These are phyloP conservation scores for Propithecus coquereli DNA, from an alignment of 2,113 vertebrate genomes.

Conservation along the genomic window DNA sequence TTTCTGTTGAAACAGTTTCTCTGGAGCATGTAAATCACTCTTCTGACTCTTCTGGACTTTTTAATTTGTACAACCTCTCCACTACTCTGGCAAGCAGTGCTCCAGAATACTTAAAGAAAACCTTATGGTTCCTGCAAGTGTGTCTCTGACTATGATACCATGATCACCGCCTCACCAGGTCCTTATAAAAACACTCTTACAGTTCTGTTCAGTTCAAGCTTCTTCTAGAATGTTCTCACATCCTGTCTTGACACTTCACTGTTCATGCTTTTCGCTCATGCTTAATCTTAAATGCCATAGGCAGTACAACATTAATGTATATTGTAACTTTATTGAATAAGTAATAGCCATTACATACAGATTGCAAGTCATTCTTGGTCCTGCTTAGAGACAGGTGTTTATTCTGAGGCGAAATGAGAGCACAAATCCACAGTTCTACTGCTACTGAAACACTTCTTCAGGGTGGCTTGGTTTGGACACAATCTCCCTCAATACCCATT, in stretches of 20 bases:
- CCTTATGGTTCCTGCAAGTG: neutral
- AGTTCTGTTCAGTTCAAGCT: neutral
- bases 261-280: neutral
- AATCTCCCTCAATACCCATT: slow-evolving; percentile 49
- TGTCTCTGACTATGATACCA: slow-evolving; percentile 6
- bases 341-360: slow-evolving; percentile 62
- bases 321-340: slow-evolving; percentile 72
- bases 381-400: slow-evolving; percentile 51
- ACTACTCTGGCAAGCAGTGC: slow-evolving; percentile 6
- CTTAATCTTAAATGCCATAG: slow-evolving; percentile 36
- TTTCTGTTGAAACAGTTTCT: slow-evolving; percentile 19
- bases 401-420: slow-evolving; percentile 54
- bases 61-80: neutral
- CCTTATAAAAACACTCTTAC: neutral
- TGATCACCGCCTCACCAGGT: neutral
- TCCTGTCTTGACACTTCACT: neutral
- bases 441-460: slow-evolving; percentile 46
- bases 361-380: slow-evolving; percentile 60
- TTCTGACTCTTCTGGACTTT: slow-evolving; percentile 12
- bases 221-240: neutral
- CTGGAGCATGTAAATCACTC: slow-evolving; percentile 15
- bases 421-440: slow-evolving; percentile 40
- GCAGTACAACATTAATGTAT: slow-evolving; percentile 21
- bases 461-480: slow-evolving; percentile 44
- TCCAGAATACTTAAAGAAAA: slow-evolving; percentile 10